Base-by-base conservation (phyloP, 2,888 invertebrate species). In the Orchesella flavescens region DNA sequence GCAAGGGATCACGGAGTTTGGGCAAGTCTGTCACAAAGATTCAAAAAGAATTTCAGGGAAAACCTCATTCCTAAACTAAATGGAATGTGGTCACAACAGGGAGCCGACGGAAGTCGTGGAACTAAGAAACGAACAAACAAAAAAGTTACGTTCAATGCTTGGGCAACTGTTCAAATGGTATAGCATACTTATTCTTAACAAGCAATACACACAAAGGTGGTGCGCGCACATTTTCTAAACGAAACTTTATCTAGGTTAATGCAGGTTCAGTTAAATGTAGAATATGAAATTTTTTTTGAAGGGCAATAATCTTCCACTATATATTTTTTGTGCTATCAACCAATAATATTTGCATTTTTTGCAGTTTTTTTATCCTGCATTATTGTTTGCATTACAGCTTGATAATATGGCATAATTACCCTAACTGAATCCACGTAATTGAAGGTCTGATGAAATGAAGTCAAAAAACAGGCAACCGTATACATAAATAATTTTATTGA, bases 131-230 rank as follows among this genome's bases (percentile, higher is more conserved):
- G 87, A 44, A 71, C 87, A 15, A 87, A 84, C 68, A 88, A 88
- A 76, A 87, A 87, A 71, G 88, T 88, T 68, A 88, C 88, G 34
- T 88, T 88, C 72, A 88, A 88, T 85, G 87, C 87, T 75, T 88
- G 88, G 88, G 88, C 88, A 21, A 87, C 88, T 44, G 88, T 88
- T 72, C 88, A 88, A 87, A 87, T 88, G 87, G 87, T 88, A 79
- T 84, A 79, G 74, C 17, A 59, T n/a, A 15, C 59, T n/a, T n/a
- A n/a, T n/a, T n/a, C n/a, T n/a, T n/a, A 46, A 69, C 49, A 69
- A 43, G 9, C 66, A 63, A 63, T 63, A n/a, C 34, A 2, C 34
- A 34, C 34, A 34, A 34, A 34, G 34, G 34, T 34, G 34, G 34
- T 49, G 49, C 49, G 15, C n/a, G 10, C n/a, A n/a, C n/a, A 44